Percentiles rank a stretch among this genome's conserved stretches.
These are phyloP conservation scores for Achatina immaculata DNA, from an alignment of 1,140 invertebrate genomes.

Conservation along the genomic window DNA sequence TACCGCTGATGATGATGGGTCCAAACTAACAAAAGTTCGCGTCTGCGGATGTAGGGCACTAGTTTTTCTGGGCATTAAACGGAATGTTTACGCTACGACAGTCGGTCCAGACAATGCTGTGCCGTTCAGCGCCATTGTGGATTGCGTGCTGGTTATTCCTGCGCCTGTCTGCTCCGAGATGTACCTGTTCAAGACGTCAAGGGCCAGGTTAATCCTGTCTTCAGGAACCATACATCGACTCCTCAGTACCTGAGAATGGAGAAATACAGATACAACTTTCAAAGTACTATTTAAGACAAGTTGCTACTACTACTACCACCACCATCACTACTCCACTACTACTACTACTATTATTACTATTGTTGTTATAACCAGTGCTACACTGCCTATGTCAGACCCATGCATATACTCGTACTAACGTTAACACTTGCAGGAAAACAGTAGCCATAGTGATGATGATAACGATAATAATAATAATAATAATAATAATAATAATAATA, in stretches of 20 bases:
- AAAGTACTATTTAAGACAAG: neutral
- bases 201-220: neutral
- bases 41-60: no score
- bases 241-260: neutral
- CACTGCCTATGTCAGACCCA: neutral
- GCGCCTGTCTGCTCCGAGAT: neutral
- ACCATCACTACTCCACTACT: no score
- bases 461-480: no score
- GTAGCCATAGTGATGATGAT: neutral
- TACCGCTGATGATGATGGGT: no score
- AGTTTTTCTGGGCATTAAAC: no score
- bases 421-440: neutral
- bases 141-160: neutral
- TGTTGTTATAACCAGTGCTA: neutral
- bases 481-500: no score
- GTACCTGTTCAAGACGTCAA: neutral
- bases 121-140: no score
- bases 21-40: no score
- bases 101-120: no score
- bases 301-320: neutral
- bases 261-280: neutral
- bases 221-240: conserved; percentile 26
- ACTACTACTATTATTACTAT: neutral
- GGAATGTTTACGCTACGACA: no score
- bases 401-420: neutral